A percentile compares a stretch with the other conserved stretches of the same genome.
phyloP scores from a whole-genome alignment of 2,888 invertebrate species.

The Microchrysa polita region DNA sequence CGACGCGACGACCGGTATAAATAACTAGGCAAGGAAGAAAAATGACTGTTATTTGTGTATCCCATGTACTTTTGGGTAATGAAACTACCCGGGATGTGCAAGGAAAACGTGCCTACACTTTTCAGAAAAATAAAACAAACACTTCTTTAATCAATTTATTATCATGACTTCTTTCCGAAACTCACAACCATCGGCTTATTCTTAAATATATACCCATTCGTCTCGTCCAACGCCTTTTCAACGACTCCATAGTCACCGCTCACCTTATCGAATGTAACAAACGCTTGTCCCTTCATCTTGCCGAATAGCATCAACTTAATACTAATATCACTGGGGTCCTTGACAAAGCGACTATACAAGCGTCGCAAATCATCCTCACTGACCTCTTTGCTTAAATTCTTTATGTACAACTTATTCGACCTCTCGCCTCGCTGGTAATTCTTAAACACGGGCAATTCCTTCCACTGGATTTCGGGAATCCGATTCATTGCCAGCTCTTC shows the following conservation, averaged over 20 bases:
- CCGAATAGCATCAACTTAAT: slow-evolving; percentile 92
- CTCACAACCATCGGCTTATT: slow-evolving; percentile 92
- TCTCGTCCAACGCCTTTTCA: slow-evolving; percentile 79
- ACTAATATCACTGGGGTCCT: slow-evolving; percentile 66
- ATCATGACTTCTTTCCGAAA: slow-evolving; percentile 70
- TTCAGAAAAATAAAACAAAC: too few species aligned
- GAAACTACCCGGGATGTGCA: too few species aligned
- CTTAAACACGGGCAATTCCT: slow-evolving; percentile 80
- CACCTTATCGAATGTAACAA: slow-evolving; percentile 71
- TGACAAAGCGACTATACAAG: slow-evolving; percentile 76
- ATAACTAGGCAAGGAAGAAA: too few species aligned
- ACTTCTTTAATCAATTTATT: too few species aligned
- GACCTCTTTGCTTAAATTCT: slow-evolving; percentile 86
- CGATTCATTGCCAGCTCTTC: slow-evolving; percentile 75
- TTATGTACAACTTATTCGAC: slow-evolving; percentile 88
- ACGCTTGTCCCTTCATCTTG: slow-evolving; percentile 96
- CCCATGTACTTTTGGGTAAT: too few species aligned
- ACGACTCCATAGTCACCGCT: slow-evolving; percentile 66
- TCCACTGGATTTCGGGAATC: slow-evolving; percentile 76
- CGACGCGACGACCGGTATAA: too few species aligned
- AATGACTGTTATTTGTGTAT: too few species aligned
- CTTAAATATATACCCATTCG: slow-evolving; percentile 87
- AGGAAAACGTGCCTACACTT: too few species aligned
- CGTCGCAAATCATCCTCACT: slow-evolving; percentile 77
- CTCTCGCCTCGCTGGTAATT: slow-evolving; percentile 86